A percentile compares a stretch with the other conserved stretches of the same genome.
phyloP scores from a whole-genome alignment of 2,797 vertebrate species.

The Mus spretus region DNA sequence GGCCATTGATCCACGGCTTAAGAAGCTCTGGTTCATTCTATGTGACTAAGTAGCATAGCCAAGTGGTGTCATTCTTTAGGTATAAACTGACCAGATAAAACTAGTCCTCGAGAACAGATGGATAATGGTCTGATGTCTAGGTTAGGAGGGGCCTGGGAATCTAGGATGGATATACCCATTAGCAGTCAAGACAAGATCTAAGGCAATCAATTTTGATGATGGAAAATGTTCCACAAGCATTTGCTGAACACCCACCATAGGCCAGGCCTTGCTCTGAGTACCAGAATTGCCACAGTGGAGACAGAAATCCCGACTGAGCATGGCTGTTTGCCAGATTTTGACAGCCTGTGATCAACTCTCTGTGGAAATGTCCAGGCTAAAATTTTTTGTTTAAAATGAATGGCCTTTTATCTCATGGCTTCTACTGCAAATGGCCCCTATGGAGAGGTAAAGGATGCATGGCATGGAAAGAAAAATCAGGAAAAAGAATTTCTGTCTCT shows the following conservation, averaged over 20 bases:
- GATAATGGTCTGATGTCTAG: not conserved
- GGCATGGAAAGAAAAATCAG: not conserved
- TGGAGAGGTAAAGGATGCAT: not conserved
- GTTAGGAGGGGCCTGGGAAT: not conserved
- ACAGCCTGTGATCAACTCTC: not conserved
- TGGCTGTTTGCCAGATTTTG: not conserved
- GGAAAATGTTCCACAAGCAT: not conserved
- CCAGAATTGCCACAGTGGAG: not conserved
- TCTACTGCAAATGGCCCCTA: not conserved
- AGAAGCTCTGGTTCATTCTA: not conserved
- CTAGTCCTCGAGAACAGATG: not conserved
- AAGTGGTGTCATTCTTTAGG: not conserved
- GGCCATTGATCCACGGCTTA: not conserved
- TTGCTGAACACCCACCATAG: not conserved
- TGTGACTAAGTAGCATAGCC: not conserved
- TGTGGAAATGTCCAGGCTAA: not conserved
- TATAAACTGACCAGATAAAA: slow-evolving; percentile 14
- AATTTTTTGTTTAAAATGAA: slow-evolving; percentile 30
- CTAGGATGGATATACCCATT: not conserved
- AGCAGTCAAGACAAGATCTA: not conserved
- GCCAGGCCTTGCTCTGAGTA: not conserved
- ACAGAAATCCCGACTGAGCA: not conserved
- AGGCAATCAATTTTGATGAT: not conserved
- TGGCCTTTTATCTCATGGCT: not conserved
- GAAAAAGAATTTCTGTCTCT: not conserved